Percentiles rank a stretch among this genome's conserved stretches.
Conservation (phyloP, 2,797 vertebrate species). For the Petrocephalus schoutedeni region DNA sequence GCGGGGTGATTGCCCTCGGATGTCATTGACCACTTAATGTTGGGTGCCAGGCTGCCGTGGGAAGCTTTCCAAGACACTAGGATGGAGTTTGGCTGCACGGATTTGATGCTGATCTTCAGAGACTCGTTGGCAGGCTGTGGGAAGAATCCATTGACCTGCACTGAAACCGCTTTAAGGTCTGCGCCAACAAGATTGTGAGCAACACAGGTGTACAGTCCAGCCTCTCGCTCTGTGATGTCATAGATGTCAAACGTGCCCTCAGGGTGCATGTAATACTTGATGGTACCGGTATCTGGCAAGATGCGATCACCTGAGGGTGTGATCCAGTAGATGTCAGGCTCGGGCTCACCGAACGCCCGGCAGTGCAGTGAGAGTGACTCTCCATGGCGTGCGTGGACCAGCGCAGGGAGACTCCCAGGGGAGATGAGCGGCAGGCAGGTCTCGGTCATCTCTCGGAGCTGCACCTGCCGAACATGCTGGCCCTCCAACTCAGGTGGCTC, state of each 20-base stretch:
- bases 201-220: slow-evolving; percentile 91
- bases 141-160: slow-evolving; percentile 85
- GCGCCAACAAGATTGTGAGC: slow-evolving; percentile 94
- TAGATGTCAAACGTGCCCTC: slow-evolving; percentile 93
- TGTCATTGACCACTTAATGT: slow-evolving; percentile 83
- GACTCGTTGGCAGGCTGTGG: slow-evolving; percentile 71
- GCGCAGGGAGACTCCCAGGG: slow-evolving; percentile 85
- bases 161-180: slow-evolving; percentile 85
- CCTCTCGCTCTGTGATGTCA: slow-evolving; percentile 76
- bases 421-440: slow-evolving; percentile 95
- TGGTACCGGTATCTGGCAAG: slow-evolving; percentile 73
- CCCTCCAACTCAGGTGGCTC: slow-evolving; percentile 95
- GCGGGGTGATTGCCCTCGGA: slow-evolving; percentile 60
- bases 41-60: slow-evolving; percentile 80
- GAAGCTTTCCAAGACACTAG: slow-evolving; percentile 84
- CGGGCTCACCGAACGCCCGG: slow-evolving; percentile 90
- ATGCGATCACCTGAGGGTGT: slow-evolving; percentile 85
- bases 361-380: slow-evolving; percentile 87
- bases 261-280: slow-evolving; percentile 87
- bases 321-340: slow-evolving; percentile 97
- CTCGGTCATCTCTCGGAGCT: slow-evolving; percentile 98
- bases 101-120: slow-evolving; percentile 73
- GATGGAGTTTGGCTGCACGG: slow-evolving; percentile 77
- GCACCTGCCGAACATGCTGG: slow-evolving; percentile 89
- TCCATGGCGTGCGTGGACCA: slow-evolving; percentile 69